A percentile compares a stretch with the other conserved stretches of the same genome.
phyloP scores from a whole-genome alignment of 2,888 invertebrate genomes.

The Athetis lepigone region DNA sequence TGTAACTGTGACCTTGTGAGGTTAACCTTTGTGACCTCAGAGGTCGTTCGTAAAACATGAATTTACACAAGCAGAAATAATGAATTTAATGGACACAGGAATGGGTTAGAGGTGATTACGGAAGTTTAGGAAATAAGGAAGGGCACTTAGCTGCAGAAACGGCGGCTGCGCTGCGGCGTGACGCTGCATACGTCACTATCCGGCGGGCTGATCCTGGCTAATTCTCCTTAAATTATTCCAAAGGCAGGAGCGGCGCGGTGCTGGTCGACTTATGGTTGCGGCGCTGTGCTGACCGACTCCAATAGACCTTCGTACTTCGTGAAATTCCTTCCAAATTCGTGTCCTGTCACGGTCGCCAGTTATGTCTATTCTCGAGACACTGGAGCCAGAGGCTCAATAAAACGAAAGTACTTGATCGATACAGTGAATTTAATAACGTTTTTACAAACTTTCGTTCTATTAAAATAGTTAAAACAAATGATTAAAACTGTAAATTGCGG shows the following conservation, averaged over 20 bases:
- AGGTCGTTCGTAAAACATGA: not conserved
- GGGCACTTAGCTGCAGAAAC: slow-evolving; percentile 6
- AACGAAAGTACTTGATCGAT: no score
- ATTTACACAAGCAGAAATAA: slow-evolving; percentile 1
- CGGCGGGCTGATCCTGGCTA: slow-evolving; percentile 1
- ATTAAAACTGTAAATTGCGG: no score
- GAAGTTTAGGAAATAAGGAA: slow-evolving; percentile 7
- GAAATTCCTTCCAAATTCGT: no score
- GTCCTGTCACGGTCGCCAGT: no score
- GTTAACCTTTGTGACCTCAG: no score
- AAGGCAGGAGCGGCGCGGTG: not conserved
- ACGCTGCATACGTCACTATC: not conserved
- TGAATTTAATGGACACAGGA: no score
- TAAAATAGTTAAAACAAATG: no score
- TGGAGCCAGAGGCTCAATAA: no score
- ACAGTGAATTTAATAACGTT: no score
- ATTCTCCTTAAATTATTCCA: not conserved
- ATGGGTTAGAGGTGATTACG: not conserved
- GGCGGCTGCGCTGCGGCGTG: slow-evolving; percentile 8
- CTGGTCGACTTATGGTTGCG: slow-evolving; percentile 1
- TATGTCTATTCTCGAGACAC: no score
- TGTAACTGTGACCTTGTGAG: no score
- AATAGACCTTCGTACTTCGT: not conserved
- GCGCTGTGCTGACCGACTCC: not conserved
- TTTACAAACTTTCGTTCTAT: no score